Base-by-base conservation (phyloP, 2,113 vertebrate genomes). In the Phyllostomus hastatus region DNA sequence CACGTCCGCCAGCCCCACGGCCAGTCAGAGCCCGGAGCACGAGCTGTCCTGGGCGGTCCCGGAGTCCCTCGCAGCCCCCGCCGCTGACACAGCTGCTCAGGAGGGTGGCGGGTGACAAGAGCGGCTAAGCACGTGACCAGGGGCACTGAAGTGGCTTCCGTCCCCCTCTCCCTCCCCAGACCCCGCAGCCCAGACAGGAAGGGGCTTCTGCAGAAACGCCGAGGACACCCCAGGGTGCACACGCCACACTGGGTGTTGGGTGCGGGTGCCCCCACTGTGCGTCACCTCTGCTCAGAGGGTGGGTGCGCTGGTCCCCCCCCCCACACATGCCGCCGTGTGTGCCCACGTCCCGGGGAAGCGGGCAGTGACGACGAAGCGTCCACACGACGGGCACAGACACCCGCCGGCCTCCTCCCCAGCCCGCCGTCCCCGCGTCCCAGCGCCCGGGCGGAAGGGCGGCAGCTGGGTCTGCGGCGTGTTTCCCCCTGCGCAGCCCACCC, bases 81-180 rank as follows among this genome's bases (percentile, higher is more conserved):
- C 82, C 85, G 97, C 95, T 96, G 97, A 98, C 97, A 95, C 90
- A 98, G 98, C 97, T 97, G 97, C 81, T 79, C 20, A 88, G 95
- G 93, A 97, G 86, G 89, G 96, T 95, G 96, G 95, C 80, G 89
- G 97, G 96, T 98, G 97, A 97, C 90, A 98, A 97, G 98, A 83
- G 90, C 92, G 96, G 96, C 70, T 98, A 98, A 98, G 97, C 98
- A 97, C 26, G 91, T 97, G 96, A 97, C 98, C 97, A 97, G 97
- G 98, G 93, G 96, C 96, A 98, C 96, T 83, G 91, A 97, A 98
- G 95, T 31, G 92, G 96, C 89, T 97, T 93, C 24, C 22, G 96
- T 95, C 92, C 96, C 93, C 95, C 46, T 10, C 94, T 80, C 89
- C 9, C 83, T 89, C 94, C 96, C 52, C 94, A 67, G 38, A 86